Evolutionary conservation across 2,797 vertebrate genomes (phyloP).

Genomic region (Cottoperca gobio): DNA sequence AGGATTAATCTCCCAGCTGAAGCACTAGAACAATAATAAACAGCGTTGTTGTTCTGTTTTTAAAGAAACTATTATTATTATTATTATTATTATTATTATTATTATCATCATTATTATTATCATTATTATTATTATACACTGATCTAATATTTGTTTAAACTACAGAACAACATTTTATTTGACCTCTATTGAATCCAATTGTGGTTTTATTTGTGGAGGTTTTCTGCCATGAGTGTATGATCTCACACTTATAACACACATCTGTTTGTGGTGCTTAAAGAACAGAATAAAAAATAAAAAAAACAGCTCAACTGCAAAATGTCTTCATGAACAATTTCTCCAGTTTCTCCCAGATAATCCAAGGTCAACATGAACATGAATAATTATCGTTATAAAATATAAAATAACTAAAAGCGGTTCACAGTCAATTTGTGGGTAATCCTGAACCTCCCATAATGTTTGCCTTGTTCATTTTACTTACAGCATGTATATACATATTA

Average conservation of each 20-base stretch:
- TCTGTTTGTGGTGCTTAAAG: background rate
- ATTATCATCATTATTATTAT: too few species aligned
- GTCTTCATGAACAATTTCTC: background rate
- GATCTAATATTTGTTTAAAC: background rate
- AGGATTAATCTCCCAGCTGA: background rate
- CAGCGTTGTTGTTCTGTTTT: background rate
- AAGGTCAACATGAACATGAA: too few species aligned
- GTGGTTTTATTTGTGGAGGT: background rate
- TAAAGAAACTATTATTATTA: too few species aligned
- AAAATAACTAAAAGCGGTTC: background rate
- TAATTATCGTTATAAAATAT: too few species aligned
- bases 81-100: too few species aligned
- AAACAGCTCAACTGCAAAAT: too few species aligned
- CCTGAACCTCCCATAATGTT: background rate
- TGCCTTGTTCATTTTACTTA: slow-evolving; percentile 5
- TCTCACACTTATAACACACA: background rate
- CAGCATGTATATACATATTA: background rate
- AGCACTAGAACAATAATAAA: background rate
- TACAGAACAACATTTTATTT: background rate
- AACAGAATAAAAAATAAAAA: background rate
- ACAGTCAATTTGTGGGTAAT: background rate
- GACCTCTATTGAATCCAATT: background rate
- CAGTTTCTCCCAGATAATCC: background rate
- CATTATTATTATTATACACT: too few species aligned
- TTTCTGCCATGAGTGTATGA: background rate